Conservation (phyloP, 2,797 vertebrate genomes). For the Helicolenus hilgendorfi region DNA sequence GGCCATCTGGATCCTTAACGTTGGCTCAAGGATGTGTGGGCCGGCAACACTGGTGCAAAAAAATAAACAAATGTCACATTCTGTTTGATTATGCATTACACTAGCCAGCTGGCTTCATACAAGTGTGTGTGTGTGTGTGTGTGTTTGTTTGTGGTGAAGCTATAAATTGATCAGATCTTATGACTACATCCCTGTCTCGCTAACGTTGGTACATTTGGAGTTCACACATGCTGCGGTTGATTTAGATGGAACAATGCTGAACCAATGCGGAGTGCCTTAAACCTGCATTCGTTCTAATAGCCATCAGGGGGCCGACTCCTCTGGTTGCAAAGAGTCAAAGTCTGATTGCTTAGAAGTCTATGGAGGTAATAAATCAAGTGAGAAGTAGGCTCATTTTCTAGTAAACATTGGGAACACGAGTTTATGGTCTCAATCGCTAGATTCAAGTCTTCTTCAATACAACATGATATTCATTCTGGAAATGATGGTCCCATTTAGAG, state of each 20-base stretch:
- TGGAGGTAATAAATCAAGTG: too few species aligned
- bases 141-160: not conserved
- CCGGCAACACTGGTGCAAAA: not conserved
- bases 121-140: not conserved
- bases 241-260: not conserved
- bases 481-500: too few species aligned
- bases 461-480: too few species aligned
- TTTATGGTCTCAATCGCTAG: too few species aligned
- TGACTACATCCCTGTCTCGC: not conserved
- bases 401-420: too few species aligned
- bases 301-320: too few species aligned
- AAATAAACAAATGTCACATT: slow-evolving; percentile 40
- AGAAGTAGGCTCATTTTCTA: too few species aligned
- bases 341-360: too few species aligned
- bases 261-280: too few species aligned
- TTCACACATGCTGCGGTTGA: not conserved
- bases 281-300: too few species aligned
- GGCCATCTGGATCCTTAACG: slow-evolving; percentile 51
- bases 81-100: slow-evolving; percentile 32
- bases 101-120: slow-evolving; percentile 19
- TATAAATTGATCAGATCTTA: slow-evolving; percentile 14
- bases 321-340: too few species aligned
- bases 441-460: too few species aligned
- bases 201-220: not conserved
- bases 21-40: slow-evolving; percentile 8